A percentile compares a stretch with the other conserved stretches of the same genome.
These are phyloP conservation scores for Clarias macrocephalus DNA, from an alignment of 2,113 vertebrate genomes.

Conservation along the genomic window DNA sequence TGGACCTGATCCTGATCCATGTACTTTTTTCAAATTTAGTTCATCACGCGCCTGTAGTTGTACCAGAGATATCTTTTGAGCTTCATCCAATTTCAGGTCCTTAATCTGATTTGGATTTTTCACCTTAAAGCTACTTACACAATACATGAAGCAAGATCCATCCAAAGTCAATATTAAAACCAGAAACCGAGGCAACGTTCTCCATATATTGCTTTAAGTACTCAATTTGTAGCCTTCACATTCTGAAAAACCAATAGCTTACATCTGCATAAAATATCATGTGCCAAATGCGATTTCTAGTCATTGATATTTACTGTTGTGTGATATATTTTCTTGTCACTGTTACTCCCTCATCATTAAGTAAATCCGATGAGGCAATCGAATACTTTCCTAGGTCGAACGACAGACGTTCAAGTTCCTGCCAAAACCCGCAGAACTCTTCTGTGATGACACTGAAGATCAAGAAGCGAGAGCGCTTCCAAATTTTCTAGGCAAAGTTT, in stretches of 20 bases:
- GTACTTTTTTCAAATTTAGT: too few species aligned
- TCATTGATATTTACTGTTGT: slow-evolving; percentile 28
- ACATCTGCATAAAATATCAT: background rate
- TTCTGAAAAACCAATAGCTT: background rate
- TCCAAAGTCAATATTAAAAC: background rate
- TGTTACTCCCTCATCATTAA: slow-evolving; percentile 13
- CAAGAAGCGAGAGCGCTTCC: slow-evolving; percentile 7
- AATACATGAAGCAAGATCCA: background rate
- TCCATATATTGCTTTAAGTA: too few species aligned
- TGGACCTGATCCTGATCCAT: background rate
- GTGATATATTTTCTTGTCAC: slow-evolving; percentile 26
- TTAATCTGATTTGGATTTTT: background rate
- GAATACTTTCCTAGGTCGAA: slow-evolving; percentile 19
- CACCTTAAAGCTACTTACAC: background rate
- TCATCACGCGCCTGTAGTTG: background rate
- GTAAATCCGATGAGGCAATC: slow-evolving; percentile 26
- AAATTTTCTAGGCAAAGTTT: slow-evolving; percentile 13
- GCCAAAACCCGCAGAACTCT: slow-evolving; percentile 17
- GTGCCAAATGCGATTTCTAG: background rate
- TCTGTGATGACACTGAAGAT: slow-evolving; percentile 22
- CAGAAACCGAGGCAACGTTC: background rate
- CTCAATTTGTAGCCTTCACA: slow-evolving; percentile 9
- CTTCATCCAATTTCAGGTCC: background rate
- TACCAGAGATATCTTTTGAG: background rate
- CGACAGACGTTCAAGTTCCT: background rate